Base-by-base conservation (phyloP, 2,888 invertebrate species). In the Sinelater perroti region DNA sequence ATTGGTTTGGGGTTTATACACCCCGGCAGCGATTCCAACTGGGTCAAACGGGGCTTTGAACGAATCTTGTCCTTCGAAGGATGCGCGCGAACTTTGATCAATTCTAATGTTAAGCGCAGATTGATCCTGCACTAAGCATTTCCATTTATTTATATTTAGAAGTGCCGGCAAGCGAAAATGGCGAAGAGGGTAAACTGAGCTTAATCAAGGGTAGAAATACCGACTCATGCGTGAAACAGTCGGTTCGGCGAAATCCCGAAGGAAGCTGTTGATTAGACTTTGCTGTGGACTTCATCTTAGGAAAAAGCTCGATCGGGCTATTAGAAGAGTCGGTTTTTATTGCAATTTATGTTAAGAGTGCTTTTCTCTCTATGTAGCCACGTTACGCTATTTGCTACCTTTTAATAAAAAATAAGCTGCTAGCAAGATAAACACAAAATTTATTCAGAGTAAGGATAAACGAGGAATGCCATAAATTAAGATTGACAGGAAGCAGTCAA, bases 141-240 rank as follows among this genome's bases (percentile, higher is more conserved):
- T 18, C 36, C 21, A 26, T 46, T 35, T 53, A 45, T 45, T 45
- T 53, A 35, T 53, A 45, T 46, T 35, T 11, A 18, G 28, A 44
- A 45, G 36, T 18, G 24, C 18, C n/a, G 30, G 18, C 35, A 26
- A 26, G 30, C 26, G 18, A 26, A 28, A 18, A 35, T 10, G n/a
- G 45, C 5, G 36, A 45, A 36, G 18, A 35, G 46, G 38, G 35
- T 36, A 21, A 18, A 24, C 21, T 4, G 11, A 45, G 30, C 30
- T 36, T 53, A 28, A 53, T 45, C 44, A 45, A 53, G 30, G 33
- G 50, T 20, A 53, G 49, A 45, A 46, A 44, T 53, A 46, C 7
- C 56, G 20, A 56, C 50, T 47, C 52, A 49, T 47, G 46, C 60
- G 47, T 56, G 53, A 56, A 59, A 52, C 46, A 38, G 51, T 35